Evolutionary conservation across 1,140 invertebrate species (phyloP).

Genomic region (Andricus grossulariae): DNA sequence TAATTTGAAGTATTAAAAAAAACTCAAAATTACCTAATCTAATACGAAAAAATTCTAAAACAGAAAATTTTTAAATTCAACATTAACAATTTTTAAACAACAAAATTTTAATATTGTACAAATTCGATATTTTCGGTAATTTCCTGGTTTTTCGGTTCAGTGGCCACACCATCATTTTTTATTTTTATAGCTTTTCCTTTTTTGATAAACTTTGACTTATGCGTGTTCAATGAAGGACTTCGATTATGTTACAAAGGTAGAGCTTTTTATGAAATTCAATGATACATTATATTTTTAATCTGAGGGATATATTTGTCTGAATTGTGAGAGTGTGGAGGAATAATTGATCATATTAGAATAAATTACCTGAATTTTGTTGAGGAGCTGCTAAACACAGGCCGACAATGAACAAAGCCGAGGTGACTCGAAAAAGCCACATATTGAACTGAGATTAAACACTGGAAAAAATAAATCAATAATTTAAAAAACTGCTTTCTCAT

Average conservation of each 20-base stretch:
- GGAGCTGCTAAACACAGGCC: slow-evolving; percentile 38
- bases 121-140: too few relatives aligned
- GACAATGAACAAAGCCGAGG: slow-evolving; percentile 13
- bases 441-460: not conserved
- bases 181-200: too few relatives aligned
- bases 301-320: too few relatives aligned
- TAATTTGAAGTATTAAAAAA: not conserved
- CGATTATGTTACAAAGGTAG: not conserved
- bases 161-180: too few relatives aligned
- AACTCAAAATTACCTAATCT: not conserved
- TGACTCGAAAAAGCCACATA: slow-evolving; percentile 31
- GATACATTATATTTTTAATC: too few relatives aligned
- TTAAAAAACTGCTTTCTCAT: not conserved
- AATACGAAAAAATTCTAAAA: not conserved
- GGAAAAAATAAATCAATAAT: not conserved
- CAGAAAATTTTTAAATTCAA: not conserved
- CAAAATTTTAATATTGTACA: too few relatives aligned
- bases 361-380: slow-evolving; percentile 29
- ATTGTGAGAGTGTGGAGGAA: too few relatives aligned
- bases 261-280: too few relatives aligned
- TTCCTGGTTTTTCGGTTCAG: too few relatives aligned
- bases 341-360: not conserved
- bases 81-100: too few relatives aligned
- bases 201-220: too few relatives aligned
- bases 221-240: not conserved